Conservation (phyloP, 2,888 invertebrate genomes). For the Thymelicus lineola region DNA sequence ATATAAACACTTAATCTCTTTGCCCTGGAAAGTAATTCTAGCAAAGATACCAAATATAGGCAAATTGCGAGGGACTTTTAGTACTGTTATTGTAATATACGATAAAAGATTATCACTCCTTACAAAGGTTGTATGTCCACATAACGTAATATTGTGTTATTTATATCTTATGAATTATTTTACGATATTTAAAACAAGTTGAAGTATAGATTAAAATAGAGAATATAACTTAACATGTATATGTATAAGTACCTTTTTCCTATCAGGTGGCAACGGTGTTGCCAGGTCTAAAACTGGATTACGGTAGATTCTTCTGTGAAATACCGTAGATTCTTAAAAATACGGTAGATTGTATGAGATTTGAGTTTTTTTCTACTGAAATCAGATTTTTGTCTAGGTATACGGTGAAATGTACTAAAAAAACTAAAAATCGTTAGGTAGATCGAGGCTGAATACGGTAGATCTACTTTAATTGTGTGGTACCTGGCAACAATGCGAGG, state of each 20-base stretch:
- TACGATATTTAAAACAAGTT: conserved; percentile 68
- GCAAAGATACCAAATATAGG: conserved; percentile 30
- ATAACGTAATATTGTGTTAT: conserved; percentile 77
- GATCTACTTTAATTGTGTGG: too few species aligned
- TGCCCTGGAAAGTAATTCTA: conserved; percentile 27
- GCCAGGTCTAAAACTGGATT: too few species aligned
- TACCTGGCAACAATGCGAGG: too few species aligned
- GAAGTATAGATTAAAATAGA: conserved; percentile 68
- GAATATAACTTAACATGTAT: conserved; percentile 65
- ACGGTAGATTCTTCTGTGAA: too few species aligned
- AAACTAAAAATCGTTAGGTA: too few species aligned
- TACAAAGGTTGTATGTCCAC: conserved; percentile 82
- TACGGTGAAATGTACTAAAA: too few species aligned
- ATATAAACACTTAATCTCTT: conserved; percentile 23
- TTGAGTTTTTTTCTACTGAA: too few species aligned
- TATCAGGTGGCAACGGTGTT: not conserved
- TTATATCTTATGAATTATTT: conserved; percentile 76
- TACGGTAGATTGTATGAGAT: too few species aligned
- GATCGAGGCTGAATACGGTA: too few species aligned
- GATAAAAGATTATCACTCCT: conserved; percentile 67
- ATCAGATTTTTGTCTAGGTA: too few species aligned
- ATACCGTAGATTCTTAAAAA: too few species aligned
- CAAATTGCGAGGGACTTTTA: conserved; percentile 59
- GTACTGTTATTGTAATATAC: conserved; percentile 64
- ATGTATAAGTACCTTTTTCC: conserved; percentile 56